A percentile compares a stretch with the other conserved stretches of the same genome.
Conservation (phyloP, 2,888 invertebrate genomes). For the Agonopterix subpropinquella region DNA sequence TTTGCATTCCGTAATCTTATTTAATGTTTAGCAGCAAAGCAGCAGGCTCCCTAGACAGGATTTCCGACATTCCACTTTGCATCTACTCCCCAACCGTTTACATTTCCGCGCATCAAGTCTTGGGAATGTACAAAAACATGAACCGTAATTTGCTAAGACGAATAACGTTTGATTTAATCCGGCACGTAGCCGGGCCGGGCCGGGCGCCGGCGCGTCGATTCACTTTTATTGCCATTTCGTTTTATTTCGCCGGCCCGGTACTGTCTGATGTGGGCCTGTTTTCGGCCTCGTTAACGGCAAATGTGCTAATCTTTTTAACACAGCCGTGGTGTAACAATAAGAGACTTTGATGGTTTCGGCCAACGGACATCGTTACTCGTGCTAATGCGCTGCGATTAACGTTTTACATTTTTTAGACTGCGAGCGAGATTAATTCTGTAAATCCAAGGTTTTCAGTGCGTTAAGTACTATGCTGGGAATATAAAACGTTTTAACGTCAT, state of each 20-base stretch:
- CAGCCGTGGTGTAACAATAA: constrained; percentile 51
- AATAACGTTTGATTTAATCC: constrained; percentile 73
- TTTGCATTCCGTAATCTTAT: background rate
- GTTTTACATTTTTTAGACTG: constrained; percentile 34
- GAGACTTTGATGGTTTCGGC: constrained; percentile 46
- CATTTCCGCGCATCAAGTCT: constrained; percentile 51
- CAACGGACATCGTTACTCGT: constrained; percentile 43
- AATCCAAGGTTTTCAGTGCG: background rate
- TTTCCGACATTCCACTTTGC: constrained; percentile 45
- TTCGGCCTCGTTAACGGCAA: constrained; percentile 68
- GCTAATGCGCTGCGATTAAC: constrained; percentile 52
- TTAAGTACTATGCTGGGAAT: constrained; percentile 5
- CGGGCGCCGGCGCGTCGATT: constrained; percentile 45
- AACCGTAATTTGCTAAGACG: constrained; percentile 71
- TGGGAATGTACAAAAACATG: constrained; percentile 58
- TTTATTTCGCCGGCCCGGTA: constrained; percentile 43
- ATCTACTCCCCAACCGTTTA: constrained; percentile 45
- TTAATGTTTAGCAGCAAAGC: constrained; percentile 1
- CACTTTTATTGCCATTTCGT: constrained; percentile 72
- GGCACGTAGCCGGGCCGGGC: constrained; percentile 53
- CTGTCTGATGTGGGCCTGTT: constrained; percentile 63
- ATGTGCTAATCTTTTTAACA: constrained; percentile 72
- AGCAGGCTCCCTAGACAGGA: constrained; percentile 19
- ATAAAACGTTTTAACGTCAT: constrained; percentile 1
- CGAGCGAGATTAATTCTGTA: constrained; percentile 22